phyloP scores from a whole-genome alignment of 2,888 invertebrate genomes.

The Agriotes lineatus region DNA sequence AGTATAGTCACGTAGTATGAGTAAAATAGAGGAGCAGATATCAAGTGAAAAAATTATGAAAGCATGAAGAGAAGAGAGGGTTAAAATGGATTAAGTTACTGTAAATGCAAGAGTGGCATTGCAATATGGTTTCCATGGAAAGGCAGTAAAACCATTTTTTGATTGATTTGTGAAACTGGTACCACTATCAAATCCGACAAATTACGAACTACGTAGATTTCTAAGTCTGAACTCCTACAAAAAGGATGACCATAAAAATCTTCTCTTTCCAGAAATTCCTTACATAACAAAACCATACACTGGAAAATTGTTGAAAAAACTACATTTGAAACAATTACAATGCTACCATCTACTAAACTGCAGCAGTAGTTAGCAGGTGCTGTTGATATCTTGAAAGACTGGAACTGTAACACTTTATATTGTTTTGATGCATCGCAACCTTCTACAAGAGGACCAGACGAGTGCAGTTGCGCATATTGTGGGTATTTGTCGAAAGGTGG shows the following conservation, averaged over 20 bases:
- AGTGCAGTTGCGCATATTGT: neutral
- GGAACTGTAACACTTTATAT: constrained; percentile 5
- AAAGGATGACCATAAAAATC: constrained; percentile 14
- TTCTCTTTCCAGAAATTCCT: constrained; percentile 4
- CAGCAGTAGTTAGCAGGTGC: neutral
- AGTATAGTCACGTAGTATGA: too few species aligned
- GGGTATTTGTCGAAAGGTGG: neutral
- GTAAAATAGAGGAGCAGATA: too few species aligned
- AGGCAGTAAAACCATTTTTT: constrained; percentile 15
- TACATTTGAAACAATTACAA: constrained; percentile 1
- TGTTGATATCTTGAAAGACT: constrained; percentile 10
- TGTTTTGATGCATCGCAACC: constrained; percentile 13
- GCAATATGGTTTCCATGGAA: constrained; percentile 13
- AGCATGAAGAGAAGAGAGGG: too few species aligned
- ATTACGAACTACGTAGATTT: constrained; percentile 6
- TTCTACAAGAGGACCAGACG: constrained; percentile 4
- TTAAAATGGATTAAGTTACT: neutral
- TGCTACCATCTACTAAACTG: constrained; percentile 5
- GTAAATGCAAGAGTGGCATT: constrained; percentile 4
- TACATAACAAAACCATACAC: constrained; percentile 1
- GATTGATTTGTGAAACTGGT: constrained; percentile 5
- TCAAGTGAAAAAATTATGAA: too few species aligned
- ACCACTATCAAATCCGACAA: constrained; percentile 13
- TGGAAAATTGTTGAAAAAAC: neutral
- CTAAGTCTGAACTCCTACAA: constrained; percentile 14